Base-by-base conservation (phyloP, 2,888 invertebrate genomes). In the Oeneis ivallda region DNA sequence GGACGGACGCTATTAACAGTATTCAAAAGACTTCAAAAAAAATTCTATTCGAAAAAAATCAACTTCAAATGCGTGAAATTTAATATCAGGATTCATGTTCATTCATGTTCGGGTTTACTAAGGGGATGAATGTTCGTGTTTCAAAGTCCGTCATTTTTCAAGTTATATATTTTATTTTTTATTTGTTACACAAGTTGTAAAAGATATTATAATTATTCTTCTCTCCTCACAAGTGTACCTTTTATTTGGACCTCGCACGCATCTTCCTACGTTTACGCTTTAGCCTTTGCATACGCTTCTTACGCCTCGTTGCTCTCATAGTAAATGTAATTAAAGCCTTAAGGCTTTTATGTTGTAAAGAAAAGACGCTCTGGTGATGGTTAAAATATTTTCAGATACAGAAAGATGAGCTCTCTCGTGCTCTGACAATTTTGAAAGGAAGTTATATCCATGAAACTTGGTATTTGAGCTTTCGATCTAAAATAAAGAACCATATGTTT, bases 261-360 rank as follows among this genome's bases (percentile, higher is more conserved):
- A 98, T 98, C 98, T 98, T 98, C 96, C 98, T 98, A 95, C 98
- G 97, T 93, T 98, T 98, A 85, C 98, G 96, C 95, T 98, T 98
- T 94, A 98, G 95, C 96, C 98, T 97, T 87, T 98, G 97, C 98
- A 98, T 98, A 93, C 98, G 96, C 97, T 98, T 98, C 95, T 98
- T 98, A 93, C 98, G 96, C 98, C 98, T 98, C 98, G 92, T 92
- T 39, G 92, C 92, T 84, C 91, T 87, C 91, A 92, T 92, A 64
- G 66, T 80, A 66, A 58, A 62, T 71, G 70, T n/a, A 66, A 56
- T 65, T 57, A 64, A 68, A 72, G 62, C 69, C 65, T 65, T 53
- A 53, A 69, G 67, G 66, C 63, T 67, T 49, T 32, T 58, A 57
- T 49, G 60, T 26, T 63, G 39, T 19, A 39, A 41, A 59, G 6